phyloP scores from a whole-genome alignment of 2,113 vertebrate species.

The Strix aluco region DNA sequence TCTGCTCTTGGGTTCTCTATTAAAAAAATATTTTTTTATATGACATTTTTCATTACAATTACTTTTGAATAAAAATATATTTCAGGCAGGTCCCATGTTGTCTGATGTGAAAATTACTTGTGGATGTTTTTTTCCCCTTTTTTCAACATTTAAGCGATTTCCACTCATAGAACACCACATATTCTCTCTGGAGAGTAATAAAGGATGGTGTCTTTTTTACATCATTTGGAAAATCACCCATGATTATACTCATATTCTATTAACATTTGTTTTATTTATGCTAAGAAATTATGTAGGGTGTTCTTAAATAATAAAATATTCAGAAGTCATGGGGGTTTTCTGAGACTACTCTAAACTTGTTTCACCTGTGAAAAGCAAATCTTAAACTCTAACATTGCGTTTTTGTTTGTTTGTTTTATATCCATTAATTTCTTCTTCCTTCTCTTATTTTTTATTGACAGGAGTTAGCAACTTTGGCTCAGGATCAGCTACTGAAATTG shows the following conservation, averaged over 20 bases:
- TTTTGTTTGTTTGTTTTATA: background rate
- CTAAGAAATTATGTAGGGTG: background rate
- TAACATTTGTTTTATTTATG: background rate
- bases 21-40: background rate
- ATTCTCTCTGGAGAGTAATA: background rate
- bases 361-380: background rate
- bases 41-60: background rate
- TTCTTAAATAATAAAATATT: slow-evolving; percentile 5
- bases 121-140: background rate
- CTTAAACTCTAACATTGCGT: background rate
- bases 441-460: background rate
- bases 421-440: background rate
- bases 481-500: background rate
- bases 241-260: background rate
- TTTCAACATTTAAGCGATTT: background rate
- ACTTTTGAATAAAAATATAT: background rate
- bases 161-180: background rate
- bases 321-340: background rate
- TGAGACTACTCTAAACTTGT: background rate
- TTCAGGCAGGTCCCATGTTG: background rate
- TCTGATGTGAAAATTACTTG: background rate
- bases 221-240: background rate
- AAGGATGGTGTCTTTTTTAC: background rate
- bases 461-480: background rate
- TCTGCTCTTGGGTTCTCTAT: background rate